These are phyloP conservation scores for Pheosia gnoma DNA, from an alignment of 2,888 invertebrate genomes.

Conservation along the genomic window DNA sequence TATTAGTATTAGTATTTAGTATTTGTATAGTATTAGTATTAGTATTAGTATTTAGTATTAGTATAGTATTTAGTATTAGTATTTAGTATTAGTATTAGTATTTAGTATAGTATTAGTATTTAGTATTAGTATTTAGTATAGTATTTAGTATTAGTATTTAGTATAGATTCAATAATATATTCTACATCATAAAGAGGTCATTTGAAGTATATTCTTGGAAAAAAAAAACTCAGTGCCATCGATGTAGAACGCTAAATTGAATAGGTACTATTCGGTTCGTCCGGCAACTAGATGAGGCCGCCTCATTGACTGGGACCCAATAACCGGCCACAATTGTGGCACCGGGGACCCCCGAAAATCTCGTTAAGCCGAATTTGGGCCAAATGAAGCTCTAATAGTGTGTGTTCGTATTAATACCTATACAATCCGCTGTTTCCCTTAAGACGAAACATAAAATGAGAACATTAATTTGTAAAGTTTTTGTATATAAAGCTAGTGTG, in stretches of 20 bases:
- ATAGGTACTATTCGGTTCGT: constrained; percentile 42
- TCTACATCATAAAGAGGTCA: too few species aligned
- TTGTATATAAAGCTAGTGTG: too few species aligned
- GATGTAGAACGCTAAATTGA: constrained; percentile 38
- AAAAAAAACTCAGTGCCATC: not conserved
- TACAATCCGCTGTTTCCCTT: constrained; percentile 12
- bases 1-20: too few species aligned
- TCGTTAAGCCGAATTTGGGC: constrained; percentile 29
- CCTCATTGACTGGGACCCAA: constrained; percentile 41
- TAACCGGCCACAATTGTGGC: constrained; percentile 37
- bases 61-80: too few species aligned
- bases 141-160: too few species aligned
- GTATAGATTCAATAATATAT: too few species aligned
- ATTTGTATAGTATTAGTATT: too few species aligned
- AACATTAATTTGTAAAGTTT: too few species aligned
- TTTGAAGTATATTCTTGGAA: not conserved
- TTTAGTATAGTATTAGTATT: too few species aligned
- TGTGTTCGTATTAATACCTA: constrained; percentile 27
- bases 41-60: too few species aligned
- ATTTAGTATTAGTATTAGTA: too few species aligned
- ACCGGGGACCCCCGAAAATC: constrained; percentile 31
- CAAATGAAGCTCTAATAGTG: constrained; percentile 24
- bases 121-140: too few species aligned
- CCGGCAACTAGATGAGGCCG: constrained; percentile 42
- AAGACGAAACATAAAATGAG: constrained; percentile 8